Evolutionary conservation across 2,888 invertebrate genomes (phyloP).

Genomic region (Cryptus armator): DNA sequence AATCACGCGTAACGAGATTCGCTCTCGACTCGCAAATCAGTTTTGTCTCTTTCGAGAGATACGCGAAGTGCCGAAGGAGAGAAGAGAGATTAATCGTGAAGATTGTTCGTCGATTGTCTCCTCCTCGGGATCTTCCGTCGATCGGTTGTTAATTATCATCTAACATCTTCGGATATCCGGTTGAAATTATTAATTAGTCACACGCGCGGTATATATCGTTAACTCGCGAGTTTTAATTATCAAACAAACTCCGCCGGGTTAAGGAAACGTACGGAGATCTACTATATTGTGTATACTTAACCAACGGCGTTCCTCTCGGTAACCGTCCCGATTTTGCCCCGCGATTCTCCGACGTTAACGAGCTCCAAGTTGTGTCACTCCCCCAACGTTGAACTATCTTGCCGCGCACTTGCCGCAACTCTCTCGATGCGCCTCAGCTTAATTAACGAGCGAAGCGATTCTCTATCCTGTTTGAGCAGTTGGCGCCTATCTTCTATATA

Average conservation of each 20-base stretch:
- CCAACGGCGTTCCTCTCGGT: constrained; percentile 14
- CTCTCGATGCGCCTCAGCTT: constrained; percentile 27
- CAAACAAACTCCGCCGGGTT: not conserved
- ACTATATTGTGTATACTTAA: not conserved
- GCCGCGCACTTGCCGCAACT: constrained; percentile 38
- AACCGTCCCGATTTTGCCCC: not conserved
- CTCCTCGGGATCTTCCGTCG: not conserved
- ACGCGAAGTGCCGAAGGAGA: not conserved
- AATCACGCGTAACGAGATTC: constrained; percentile 17
- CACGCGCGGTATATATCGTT: too few relatives aligned
- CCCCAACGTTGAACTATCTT: constrained; percentile 22
- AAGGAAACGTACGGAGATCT: not conserved
- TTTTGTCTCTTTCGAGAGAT: not conserved
- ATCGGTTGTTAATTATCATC: not conserved
- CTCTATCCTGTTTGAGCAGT: constrained; percentile 57
- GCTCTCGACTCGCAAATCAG: constrained; percentile 11
- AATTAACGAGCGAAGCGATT: constrained; percentile 54
- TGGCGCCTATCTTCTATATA: constrained; percentile 35
- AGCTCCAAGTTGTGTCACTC: constrained; percentile 42
- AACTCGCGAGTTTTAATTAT: constrained; percentile 20
- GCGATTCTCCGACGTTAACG: constrained; percentile 41
- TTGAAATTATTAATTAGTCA: constrained; percentile 17
- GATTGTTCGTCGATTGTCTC: not conserved
- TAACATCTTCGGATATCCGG: not conserved
- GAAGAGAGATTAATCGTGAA: not conserved